A percentile compares a stretch with the other conserved stretches of the same genome.
phyloP scores from a whole-genome alignment of 2,797 vertebrate genomes.

The Sardinella longiceps region DNA sequence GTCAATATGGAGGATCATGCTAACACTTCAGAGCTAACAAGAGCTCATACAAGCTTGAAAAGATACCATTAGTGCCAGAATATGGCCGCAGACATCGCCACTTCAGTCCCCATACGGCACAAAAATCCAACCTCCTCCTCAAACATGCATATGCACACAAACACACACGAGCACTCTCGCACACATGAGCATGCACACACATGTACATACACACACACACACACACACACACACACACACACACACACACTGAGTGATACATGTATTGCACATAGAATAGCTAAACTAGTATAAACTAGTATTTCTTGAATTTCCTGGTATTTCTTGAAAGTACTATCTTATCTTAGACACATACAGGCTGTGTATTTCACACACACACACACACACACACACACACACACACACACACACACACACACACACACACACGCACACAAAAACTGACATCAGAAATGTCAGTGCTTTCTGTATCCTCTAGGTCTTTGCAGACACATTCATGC shows the following conservation, averaged over 20 bases:
- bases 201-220: neutral
- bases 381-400: neutral
- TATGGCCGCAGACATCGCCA: neutral
- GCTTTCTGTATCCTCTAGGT: neutral
- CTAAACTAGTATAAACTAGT: too few relatives aligned
- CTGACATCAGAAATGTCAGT: neutral
- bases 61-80: constrained; percentile 1
- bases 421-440: neutral
- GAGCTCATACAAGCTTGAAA: constrained; percentile 15
- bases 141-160: neutral
- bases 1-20: neutral
- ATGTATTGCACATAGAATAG: too few relatives aligned
- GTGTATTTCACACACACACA: neutral
- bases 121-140: neutral
- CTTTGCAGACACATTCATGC: neutral
- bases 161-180: too few relatives aligned
- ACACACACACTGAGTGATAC: neutral
- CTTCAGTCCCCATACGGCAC: neutral
- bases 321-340: too few relatives aligned
- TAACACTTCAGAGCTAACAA: constrained; percentile 12
- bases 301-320: too few relatives aligned
- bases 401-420: neutral
- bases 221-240: neutral
- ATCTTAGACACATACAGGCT: neutral
- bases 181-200: too few relatives aligned